Conservation (phyloP, 2,888 invertebrate genomes). For the Cosmorhoe ocellata region DNA sequence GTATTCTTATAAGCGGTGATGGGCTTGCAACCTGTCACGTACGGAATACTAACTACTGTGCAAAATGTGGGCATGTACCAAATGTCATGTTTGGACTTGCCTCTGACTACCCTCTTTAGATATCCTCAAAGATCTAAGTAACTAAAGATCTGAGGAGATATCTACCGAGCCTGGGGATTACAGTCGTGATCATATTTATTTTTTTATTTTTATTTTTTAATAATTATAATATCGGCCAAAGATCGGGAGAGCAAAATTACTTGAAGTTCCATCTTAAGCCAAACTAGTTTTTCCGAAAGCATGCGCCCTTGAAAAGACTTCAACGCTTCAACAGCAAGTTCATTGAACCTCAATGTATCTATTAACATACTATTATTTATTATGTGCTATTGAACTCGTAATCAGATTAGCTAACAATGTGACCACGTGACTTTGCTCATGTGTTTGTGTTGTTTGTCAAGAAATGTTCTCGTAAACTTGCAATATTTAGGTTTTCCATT, state of each 20-base stretch:
- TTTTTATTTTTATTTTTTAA: not conserved
- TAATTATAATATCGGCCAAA: slow-evolving; percentile 16
- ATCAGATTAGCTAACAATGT: slow-evolving; percentile 43
- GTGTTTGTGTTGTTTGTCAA: not conserved
- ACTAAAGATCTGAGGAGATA: too few species aligned
- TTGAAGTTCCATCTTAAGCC: slow-evolving; percentile 9
- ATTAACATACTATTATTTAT: slow-evolving; percentile 30
- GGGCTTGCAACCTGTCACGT: too few species aligned
- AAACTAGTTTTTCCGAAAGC: slow-evolving; percentile 43
- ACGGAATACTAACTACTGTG: too few species aligned
- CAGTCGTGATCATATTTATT: too few species aligned
- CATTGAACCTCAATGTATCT: slow-evolving; percentile 53
- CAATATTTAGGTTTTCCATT: not conserved
- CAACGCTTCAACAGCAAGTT: slow-evolving; percentile 70
- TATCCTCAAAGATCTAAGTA: too few species aligned
- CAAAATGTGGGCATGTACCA: too few species aligned
- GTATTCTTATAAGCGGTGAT: too few species aligned
- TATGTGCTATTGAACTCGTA: slow-evolving; percentile 42
- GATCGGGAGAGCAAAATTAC: slow-evolving; percentile 6
- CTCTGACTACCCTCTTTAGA: too few species aligned
- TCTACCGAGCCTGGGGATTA: too few species aligned
- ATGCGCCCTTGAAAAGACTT: slow-evolving; percentile 79
- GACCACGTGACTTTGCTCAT: slow-evolving; percentile 19
- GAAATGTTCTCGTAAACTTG: too few species aligned
- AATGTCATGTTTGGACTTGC: too few species aligned